These are phyloP conservation scores for Sinella curviseta DNA, from an alignment of 1,140 invertebrate species.

Conservation along the genomic window DNA sequence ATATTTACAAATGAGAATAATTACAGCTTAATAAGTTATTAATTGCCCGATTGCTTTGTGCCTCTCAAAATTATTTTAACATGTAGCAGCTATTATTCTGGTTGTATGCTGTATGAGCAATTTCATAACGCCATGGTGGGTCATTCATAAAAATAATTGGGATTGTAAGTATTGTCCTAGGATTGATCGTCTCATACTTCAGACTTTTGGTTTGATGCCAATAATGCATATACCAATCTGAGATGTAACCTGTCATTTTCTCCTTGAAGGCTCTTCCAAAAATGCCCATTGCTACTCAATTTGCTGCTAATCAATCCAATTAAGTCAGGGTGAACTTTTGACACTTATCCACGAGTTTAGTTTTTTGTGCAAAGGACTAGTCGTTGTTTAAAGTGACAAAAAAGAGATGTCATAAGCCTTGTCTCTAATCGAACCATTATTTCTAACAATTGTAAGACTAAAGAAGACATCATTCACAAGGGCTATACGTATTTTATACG, in stretches of 20 bases:
- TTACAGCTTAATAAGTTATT: neutral
- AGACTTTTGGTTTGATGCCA: neutral
- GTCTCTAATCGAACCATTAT: neutral
- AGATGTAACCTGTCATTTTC: neutral
- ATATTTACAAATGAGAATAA: neutral
- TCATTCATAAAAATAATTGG: no score
- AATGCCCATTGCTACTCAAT: conserved; percentile 9
- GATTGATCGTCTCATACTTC: no score
- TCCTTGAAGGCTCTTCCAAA: neutral
- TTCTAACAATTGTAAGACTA: neutral
- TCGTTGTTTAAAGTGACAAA: neutral
- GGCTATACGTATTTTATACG: no score
- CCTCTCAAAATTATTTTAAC: no score
- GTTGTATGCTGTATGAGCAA: no score
- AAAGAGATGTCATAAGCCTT: neutral
- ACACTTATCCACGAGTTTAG: neutral
- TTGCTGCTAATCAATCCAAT: conserved; percentile 21
- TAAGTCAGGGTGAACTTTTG: neutral
- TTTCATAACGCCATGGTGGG: no score
- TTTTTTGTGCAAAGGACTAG: neutral
- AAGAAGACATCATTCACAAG: neutral
- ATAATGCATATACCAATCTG: neutral
- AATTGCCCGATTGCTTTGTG: neutral
- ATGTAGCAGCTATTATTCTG: no score
- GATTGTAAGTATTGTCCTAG: no score